Percentiles rank a stretch among this genome's conserved stretches.
Conservation (phyloP, 1,140 invertebrate genomes). For the Camponotus vicinus region DNA sequence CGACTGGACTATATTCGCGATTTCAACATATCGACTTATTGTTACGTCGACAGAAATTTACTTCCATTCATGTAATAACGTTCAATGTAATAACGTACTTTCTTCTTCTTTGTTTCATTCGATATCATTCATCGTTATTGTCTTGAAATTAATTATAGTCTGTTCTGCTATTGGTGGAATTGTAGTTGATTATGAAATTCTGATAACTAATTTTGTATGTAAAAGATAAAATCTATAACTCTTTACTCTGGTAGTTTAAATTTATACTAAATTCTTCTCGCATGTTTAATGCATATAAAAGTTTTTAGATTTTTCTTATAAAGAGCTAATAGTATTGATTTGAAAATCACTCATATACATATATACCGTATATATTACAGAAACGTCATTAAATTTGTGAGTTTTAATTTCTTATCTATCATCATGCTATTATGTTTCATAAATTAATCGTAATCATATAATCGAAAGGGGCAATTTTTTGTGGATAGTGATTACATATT, state of each 20-base stretch:
- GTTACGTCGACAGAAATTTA: slow-evolving; percentile 1
- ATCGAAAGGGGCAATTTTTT: slow-evolving; percentile 6
- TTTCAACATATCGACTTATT: slow-evolving; percentile 8
- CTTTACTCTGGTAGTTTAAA: neutral
- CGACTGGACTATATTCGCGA: neutral
- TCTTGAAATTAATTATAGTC: neutral
- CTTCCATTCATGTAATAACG: neutral
- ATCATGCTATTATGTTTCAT: neutral
- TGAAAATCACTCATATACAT: neutral
- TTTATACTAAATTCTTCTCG: neutral
- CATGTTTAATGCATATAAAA: slow-evolving; percentile 10
- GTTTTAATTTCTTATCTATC: slow-evolving; percentile 9
- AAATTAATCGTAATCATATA: slow-evolving; percentile 4
- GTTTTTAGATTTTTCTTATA: neutral
- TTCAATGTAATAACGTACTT: neutral
- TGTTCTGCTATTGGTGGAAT: neutral
- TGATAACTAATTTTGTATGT: neutral
- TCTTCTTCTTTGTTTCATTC: neutral
- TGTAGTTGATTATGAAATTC: neutral
- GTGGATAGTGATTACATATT: neutral
- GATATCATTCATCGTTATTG: neutral
- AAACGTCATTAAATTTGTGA: neutral
- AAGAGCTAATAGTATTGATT: neutral
- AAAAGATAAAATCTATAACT: slow-evolving; percentile 11
- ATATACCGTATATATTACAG: neutral